These are phyloP conservation scores for Drosophila repleta DNA, from an alignment of 1,140 invertebrate genomes.

Conservation along the genomic window DNA sequence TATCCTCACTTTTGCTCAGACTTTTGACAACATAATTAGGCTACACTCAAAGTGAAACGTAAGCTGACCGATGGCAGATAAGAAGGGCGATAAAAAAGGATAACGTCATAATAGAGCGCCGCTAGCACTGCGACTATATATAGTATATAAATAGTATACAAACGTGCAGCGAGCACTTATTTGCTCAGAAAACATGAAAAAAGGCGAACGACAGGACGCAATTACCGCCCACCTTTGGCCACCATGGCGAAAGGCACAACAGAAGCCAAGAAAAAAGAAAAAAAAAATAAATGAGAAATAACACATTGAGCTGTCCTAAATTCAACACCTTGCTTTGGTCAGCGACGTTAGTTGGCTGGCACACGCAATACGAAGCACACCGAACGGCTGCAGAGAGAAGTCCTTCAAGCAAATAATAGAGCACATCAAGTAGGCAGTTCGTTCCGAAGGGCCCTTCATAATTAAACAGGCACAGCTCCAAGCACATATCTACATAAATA, in stretches of 20 bases:
- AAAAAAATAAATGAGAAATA: slow-evolving; percentile 36
- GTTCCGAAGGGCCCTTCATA: slow-evolving; percentile 11
- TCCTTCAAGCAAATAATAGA: slow-evolving; percentile 3
- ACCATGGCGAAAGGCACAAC: slow-evolving; percentile 54
- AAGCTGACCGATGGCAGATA: background rate
- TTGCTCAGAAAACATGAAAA: slow-evolving; percentile 49
- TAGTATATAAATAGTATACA: slow-evolving; percentile 10
- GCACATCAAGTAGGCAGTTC: slow-evolving; percentile 34
- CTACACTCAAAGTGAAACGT: too few relatives aligned
- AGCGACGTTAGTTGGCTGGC: slow-evolving; percentile 63
- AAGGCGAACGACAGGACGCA: slow-evolving; percentile 69
- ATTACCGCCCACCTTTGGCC: slow-evolving; percentile 58
- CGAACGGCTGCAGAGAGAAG: background rate
- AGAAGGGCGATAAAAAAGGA: background rate
- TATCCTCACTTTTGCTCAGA: too few relatives aligned
- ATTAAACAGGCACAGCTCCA: slow-evolving; percentile 21
- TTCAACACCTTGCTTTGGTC: slow-evolving; percentile 72
- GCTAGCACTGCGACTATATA: background rate
- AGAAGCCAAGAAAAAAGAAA: slow-evolving; percentile 27
- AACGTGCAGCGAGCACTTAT: slow-evolving; percentile 34
- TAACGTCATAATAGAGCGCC: slow-evolving; percentile 1
- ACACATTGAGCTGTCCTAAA: slow-evolving; percentile 64
- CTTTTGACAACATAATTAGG: too few relatives aligned
- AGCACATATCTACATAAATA: slow-evolving; percentile 2
- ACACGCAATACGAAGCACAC: slow-evolving; percentile 54